A percentile compares a stretch with the other conserved stretches of the same genome.
These are phyloP conservation scores for Megamerina dolium DNA, from an alignment of 2,888 invertebrate species.

Conservation along the genomic window DNA sequence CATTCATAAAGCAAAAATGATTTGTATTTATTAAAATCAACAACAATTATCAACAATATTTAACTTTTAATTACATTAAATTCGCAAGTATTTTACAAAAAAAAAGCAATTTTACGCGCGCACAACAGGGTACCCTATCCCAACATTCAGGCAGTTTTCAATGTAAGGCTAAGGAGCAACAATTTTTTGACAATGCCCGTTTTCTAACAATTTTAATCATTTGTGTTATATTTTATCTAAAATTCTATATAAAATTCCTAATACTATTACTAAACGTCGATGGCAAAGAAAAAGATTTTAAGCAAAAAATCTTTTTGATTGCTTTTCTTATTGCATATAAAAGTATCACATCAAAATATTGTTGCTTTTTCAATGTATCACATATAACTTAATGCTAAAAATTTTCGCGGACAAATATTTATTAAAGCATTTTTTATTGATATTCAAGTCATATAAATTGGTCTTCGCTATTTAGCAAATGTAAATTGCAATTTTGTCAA, in stretches of 20 bases:
- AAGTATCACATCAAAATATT: constrained; percentile 37
- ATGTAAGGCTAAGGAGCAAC: constrained; percentile 38
- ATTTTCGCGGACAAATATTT: too few species aligned
- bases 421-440: too few species aligned
- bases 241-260: too few species aligned
- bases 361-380: constrained; percentile 33
- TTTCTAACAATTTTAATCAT: constrained; percentile 10
- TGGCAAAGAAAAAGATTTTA: constrained; percentile 47
- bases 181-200: constrained; percentile 35
- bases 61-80: too few species aligned
- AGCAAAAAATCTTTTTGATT: constrained; percentile 48
- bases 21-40: too few species aligned
- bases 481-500: too few species aligned
- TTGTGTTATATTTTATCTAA: constrained; percentile 1
- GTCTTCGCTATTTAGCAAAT: too few species aligned
- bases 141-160: constrained; percentile 88
- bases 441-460: too few species aligned
- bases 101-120: constrained; percentile 39
- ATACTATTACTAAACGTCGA: constrained; percentile 2
- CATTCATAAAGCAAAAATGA: too few species aligned
- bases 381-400: constrained; percentile 21
- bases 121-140: constrained; percentile 91
- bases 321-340: constrained; percentile 15
- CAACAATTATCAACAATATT: too few species aligned
- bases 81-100: too few species aligned